Evolutionary conservation across 2,797 vertebrate genomes (phyloP).

Genomic region (Rhabdophis nuchalis): DNA sequence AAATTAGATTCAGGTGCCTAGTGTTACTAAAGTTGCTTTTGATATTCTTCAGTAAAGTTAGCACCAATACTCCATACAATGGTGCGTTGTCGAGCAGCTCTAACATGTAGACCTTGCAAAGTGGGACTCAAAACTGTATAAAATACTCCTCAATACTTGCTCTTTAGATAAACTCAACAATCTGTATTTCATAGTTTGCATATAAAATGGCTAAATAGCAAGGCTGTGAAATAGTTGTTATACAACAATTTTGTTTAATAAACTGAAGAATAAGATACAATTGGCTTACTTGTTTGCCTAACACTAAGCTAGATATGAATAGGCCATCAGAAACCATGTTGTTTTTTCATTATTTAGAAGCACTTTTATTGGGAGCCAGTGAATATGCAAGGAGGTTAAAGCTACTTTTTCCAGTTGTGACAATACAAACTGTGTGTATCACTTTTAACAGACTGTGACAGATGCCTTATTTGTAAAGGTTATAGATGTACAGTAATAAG

Average conservation of each 20-base stretch:
- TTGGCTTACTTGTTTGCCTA: background rate
- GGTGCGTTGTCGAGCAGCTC: too few species aligned
- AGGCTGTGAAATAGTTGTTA: background rate
- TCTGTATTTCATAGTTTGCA: background rate
- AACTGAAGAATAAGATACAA: background rate
- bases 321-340: background rate
- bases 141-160: background rate
- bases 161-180: background rate
- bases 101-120: background rate
- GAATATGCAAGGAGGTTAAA: background rate
- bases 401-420: background rate
- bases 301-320: background rate
- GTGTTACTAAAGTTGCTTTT: background rate
- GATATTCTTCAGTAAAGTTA: background rate
- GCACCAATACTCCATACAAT: background rate
- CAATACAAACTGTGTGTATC: background rate
- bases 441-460: background rate
- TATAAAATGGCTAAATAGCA: background rate
- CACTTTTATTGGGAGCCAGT: background rate
- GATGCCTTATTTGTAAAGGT: background rate
- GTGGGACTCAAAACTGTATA: background rate
- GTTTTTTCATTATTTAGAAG: background rate
- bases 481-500: background rate
- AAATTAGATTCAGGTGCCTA: background rate
- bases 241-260: background rate